A percentile compares a stretch with the other conserved stretches of the same genome.
Evolutionary conservation across 1,140 invertebrate genomes (phyloP).

Genomic region (Gryon sp.): DNA sequence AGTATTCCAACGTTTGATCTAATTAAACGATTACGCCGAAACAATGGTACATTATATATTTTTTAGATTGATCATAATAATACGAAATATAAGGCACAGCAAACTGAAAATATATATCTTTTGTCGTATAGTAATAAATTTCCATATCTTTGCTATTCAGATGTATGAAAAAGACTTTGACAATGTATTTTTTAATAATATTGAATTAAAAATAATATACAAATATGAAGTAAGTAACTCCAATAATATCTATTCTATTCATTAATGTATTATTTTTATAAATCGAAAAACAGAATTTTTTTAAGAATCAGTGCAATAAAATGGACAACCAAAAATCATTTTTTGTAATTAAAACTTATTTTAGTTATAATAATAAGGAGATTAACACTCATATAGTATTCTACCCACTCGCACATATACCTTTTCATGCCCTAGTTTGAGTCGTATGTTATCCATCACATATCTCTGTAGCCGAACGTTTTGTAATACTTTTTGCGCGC

Average conservation of each 20-base stretch:
- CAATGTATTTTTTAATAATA: no score
- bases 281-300: constrained; percentile 2
- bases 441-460: constrained; percentile 48
- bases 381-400: constrained; percentile 51
- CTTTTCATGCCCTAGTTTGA: constrained; percentile 62
- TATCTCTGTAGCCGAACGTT: constrained; percentile 50
- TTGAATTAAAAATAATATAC: no score
- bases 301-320: neutral
- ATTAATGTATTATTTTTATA: neutral
- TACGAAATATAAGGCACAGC: neutral
- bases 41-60: constrained; percentile 22
- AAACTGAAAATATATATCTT: constrained; percentile 11
- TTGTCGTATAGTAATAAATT: constrained; percentile 9
- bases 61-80: constrained; percentile 13
- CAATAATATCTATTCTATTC: no score
- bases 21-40: constrained; percentile 12
- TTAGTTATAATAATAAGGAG: constrained; percentile 47
- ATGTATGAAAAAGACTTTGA: neutral
- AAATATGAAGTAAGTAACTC: no score
- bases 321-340: no score
- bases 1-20: constrained; percentile 10
- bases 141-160: constrained; percentile 2
- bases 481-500: constrained; percentile 54
- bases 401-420: constrained; percentile 46
- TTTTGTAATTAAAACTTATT: constrained; percentile 6